Evolutionary conservation across 2,797 vertebrate species (phyloP).

Genomic region (Clamator glandarius): DNA sequence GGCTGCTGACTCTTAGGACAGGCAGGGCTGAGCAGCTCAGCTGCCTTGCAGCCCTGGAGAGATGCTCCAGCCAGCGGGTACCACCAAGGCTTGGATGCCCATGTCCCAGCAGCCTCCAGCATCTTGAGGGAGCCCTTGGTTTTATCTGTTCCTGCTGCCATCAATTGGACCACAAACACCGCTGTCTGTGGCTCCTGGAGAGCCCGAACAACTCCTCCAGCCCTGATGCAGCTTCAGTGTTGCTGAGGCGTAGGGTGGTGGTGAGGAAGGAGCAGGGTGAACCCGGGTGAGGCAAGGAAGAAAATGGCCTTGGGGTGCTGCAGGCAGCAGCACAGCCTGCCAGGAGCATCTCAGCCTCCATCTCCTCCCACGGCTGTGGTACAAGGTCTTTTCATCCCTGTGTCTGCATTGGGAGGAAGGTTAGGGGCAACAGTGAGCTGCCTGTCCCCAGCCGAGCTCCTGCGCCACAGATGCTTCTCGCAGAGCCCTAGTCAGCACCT

Average conservation of each 20-base stretch:
- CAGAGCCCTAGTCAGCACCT: neutral
- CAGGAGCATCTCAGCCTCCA: neutral
- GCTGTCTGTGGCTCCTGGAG: accelerated
- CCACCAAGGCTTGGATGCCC: neutral
- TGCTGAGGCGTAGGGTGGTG: neutral
- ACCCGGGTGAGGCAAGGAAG: neutral
- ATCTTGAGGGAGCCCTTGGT: neutral
- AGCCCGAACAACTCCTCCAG: neutral
- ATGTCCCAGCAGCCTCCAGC: neutral
- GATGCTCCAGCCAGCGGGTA: neutral
- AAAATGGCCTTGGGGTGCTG: accelerated
- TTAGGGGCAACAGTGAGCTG: accelerated
- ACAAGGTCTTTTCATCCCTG: neutral
- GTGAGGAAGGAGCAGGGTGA: neutral
- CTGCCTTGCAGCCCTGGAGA: neutral
- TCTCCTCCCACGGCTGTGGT: accelerated
- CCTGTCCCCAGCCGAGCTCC: neutral
- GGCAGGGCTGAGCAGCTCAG: neutral
- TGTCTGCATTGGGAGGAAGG: neutral
- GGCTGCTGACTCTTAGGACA: neutral
- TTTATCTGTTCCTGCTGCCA: neutral
- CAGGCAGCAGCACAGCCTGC: neutral
- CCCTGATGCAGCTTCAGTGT: neutral
- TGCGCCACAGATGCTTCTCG: neutral
- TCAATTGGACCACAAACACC: neutral